Evolutionary conservation across 2,113 vertebrate genomes (phyloP).

Genomic region (Indicator indicator): DNA sequence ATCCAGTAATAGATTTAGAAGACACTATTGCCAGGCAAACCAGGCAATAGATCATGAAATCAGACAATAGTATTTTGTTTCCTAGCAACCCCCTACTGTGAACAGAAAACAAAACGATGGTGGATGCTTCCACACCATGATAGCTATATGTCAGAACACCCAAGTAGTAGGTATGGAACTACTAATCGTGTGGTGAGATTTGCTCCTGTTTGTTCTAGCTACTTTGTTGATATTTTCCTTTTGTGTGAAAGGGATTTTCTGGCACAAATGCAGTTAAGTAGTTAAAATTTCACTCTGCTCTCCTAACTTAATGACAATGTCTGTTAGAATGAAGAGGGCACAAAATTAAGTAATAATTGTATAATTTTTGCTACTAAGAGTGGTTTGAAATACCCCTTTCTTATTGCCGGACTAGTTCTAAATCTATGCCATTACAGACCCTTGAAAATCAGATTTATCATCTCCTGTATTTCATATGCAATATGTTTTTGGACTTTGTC

Average conservation of each 20-base stretch:
- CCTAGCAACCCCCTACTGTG: constrained; percentile 78
- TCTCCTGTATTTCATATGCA: neutral
- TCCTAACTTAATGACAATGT: neutral
- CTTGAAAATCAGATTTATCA: neutral
- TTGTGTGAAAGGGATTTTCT: neutral
- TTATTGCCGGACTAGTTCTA: neutral
- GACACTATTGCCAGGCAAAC: constrained; percentile 67
- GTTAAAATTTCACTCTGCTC: neutral
- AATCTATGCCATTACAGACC: neutral
- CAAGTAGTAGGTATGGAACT: neutral
- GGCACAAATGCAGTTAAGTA: neutral
- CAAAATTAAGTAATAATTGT: neutral
- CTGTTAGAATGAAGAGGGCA: neutral
- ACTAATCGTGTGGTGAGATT: neutral
- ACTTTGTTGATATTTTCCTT: neutral
- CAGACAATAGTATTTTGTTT: constrained; percentile 82
- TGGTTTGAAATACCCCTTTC: neutral
- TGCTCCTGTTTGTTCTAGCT: neutral
- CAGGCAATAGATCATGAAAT: constrained; percentile 77
- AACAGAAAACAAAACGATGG: constrained; percentile 76
- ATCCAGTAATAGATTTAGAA: constrained; percentile 69
- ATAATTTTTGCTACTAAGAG: neutral
- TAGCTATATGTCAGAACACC: neutral
- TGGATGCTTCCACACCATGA: constrained; percentile 68
- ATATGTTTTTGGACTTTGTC: neutral